Percentiles rank a stretch among this genome's conserved stretches.
Evolutionary conservation across 2,888 invertebrate genomes (phyloP).

Genomic region (Strigamia maritima): DNA sequence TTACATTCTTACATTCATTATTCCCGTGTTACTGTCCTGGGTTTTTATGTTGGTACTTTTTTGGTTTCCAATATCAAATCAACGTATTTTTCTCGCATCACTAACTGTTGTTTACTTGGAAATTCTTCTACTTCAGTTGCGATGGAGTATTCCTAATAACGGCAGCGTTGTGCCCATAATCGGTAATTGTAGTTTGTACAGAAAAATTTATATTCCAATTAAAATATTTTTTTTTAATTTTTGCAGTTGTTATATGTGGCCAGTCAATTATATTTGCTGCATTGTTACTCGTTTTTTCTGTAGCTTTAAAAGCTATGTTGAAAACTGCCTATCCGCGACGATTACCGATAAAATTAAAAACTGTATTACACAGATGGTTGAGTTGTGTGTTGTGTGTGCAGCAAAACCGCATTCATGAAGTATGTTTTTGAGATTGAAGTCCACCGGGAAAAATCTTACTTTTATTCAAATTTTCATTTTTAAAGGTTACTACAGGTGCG

Average conservation of each 20-base stretch:
- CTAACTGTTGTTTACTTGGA: not conserved
- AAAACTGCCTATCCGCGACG: not conserved
- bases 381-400: not conserved
- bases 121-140: conserved; percentile 12
- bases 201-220: not conserved
- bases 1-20: not conserved
- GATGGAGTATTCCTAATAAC: conserved; percentile 19
- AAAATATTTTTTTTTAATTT: not conserved
- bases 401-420: not conserved
- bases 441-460: not conserved
- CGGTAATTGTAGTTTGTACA: not conserved
- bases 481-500: not conserved
- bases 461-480: not conserved
- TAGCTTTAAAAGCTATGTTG: not conserved
- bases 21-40: conserved; percentile 19
- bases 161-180: not conserved
- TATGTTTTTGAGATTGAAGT: not conserved
- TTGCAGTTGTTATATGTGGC: not conserved
- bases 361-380: not conserved
- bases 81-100: not conserved
- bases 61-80: not conserved
- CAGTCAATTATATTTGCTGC: not conserved
- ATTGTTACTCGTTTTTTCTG: not conserved
- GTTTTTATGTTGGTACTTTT: not conserved
- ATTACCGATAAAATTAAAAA: not conserved